Evolutionary conservation across 1,140 invertebrate genomes (phyloP), one percentile per base, ranked within the genome.

Genomic region (Sycobia sp.): DNA sequence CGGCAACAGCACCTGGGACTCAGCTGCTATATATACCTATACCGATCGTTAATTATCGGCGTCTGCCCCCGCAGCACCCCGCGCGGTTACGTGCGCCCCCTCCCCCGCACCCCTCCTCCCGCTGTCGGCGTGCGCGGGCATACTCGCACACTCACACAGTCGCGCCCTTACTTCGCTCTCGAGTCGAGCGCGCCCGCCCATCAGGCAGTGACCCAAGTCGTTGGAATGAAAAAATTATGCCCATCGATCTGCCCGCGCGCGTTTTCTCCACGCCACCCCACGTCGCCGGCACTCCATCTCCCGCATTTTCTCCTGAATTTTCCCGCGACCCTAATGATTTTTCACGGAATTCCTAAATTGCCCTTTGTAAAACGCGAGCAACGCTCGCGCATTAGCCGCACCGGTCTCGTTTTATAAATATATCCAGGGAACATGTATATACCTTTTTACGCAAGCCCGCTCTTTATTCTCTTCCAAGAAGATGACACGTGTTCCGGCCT

Each of bases 11-110:
- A 62, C 59, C 59, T 62, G 59, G 59, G 59, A 22, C 51, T 54
- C 50, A 20, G 5, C 14, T 27, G 27, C n/a, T n/a, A n/a, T n/a
- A n/a, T n/a, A n/a, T n/a, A n/a, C n/a, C n/a, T n/a, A n/a, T n/a
- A n/a, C 29, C 39, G 59, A 54, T 62, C 59, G 59, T 62, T 62
- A 62, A 62, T 62, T 62, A 62, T 41, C 39, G 36, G 22, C 44
- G 43, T 32, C 20, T 32, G 9, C n/a, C 36, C 51, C 51, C 36
- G 20, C 36, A 3, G n/a, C n/a, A n/a, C n/a, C n/a, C n/a, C 14
- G 29, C 32, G 16, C 27, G 8, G 27, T 32, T 50, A 53, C 49
- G 5, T 13, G 7, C 41, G 7, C 41, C 18, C 41, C 20, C 18
- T 38, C 20, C 20, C 20, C 20, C 38, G 9, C 47, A n/a, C 25